Base-by-base conservation (phyloP, 2,888 invertebrate genomes). In the Agrotis segetum region DNA sequence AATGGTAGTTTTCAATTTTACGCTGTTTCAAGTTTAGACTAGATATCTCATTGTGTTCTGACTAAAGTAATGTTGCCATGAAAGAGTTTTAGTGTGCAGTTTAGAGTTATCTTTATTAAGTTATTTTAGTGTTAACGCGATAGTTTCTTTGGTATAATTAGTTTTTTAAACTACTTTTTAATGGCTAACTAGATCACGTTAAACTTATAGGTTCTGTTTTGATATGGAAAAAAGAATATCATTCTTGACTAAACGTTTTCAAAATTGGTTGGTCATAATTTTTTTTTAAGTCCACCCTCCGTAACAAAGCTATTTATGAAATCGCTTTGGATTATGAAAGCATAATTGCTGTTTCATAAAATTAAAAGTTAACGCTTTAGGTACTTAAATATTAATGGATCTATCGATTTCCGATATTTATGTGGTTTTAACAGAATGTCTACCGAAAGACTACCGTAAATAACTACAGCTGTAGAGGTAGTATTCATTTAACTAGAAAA, bases 331-430 rank as follows among this genome's bases (percentile, higher is more conserved):
- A 71, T 80, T 66, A 74, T 80, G 60, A 52, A 74, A 74, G 69
- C 72, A n/a, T 67, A 70, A 77, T 50, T 44, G 29, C 19, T 46
- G 67, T 34, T 66, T 64, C 52, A 65, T 82, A 67, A 77, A 72
- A 83, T 78, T 63, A 61, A 70, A 52, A 65, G 56, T 68, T 65
- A 63, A 66, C 2, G 61, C 50, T 58, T 11, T 40, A 52, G 16
- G 24, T 60, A 53, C 76, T 58, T 14, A 49, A 67, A 56, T 72
- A 52, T 62, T 74, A 58, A 71, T 64, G 64, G 67, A 65, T 67
- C 40, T 65, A 73, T 82, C 79, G 64, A 71, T 74, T 81, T 71
- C 53, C 67, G 52, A 77, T 68, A 79, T 79, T 56, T n/a, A 50
- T 59, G 52, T 19, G 63, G 34, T 34, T 60, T 50, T 56, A 61